Conservation (phyloP, 2,113 vertebrate species). For the Gymnobelideus leadbeateri region DNA sequence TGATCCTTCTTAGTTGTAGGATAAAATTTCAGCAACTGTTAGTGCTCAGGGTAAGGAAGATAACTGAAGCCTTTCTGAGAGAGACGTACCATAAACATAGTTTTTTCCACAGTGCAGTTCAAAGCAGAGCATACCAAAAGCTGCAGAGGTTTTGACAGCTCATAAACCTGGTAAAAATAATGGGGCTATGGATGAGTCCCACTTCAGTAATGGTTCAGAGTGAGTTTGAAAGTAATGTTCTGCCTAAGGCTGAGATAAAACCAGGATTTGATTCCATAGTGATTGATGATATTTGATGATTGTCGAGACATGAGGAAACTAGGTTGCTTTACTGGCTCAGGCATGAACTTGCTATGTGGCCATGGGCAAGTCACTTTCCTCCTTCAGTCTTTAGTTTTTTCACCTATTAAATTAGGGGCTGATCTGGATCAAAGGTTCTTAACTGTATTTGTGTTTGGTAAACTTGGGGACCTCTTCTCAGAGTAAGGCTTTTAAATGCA, state of each 20-base stretch:
- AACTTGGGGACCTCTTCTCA: background rate
- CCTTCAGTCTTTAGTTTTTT: background rate
- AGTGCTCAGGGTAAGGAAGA: background rate
- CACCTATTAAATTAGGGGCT: background rate
- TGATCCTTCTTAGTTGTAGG: background rate
- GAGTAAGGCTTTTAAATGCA: background rate
- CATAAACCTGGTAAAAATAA: background rate
- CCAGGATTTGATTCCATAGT: background rate
- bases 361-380: background rate
- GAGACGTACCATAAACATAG: background rate
- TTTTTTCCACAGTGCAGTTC: background rate
- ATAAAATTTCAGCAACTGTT: background rate
- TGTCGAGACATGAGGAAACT: background rate
- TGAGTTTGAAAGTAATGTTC: background rate
- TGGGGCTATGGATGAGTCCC: background rate
- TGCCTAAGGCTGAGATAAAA: background rate
- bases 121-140: background rate
- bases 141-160: background rate
- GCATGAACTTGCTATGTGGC: background rate
- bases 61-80: background rate
- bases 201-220: background rate
- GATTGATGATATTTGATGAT: background rate
- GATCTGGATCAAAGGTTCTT: background rate
- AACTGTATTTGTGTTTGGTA: background rate
- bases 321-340: background rate